Conservation (phyloP, 2,113 vertebrate genomes). For the Hemibagrus wyckioides region DNA sequence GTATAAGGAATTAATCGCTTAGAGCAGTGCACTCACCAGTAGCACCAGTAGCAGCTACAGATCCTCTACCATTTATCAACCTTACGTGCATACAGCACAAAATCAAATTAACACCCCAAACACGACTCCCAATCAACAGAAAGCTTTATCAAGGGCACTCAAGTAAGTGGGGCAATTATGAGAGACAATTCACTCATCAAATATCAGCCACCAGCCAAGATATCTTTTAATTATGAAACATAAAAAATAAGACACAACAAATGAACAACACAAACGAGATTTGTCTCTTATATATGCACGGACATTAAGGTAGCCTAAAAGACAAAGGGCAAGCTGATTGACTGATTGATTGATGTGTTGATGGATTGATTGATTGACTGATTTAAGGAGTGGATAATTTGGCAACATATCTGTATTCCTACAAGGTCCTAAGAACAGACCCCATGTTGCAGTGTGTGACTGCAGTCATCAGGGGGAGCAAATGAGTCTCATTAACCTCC, state of each 20-base stretch:
- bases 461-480: conserved; percentile 5
- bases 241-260: conserved; percentile 3
- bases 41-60: background rate
- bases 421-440: background rate
- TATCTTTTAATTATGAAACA: background rate
- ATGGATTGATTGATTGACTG: background rate
- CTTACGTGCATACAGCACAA: conserved; percentile 1
- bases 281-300: background rate
- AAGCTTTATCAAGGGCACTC: conserved; percentile 32
- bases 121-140: conserved; percentile 28
- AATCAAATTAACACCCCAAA: background rate
- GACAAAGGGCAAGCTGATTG: background rate
- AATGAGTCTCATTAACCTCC: background rate
- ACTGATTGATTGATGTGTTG: background rate
- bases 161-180: conserved; percentile 27
- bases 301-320: background rate
- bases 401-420: background rate
- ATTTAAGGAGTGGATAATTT: background rate
- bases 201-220: conserved; percentile 1
- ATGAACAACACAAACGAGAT: conserved; percentile 10
- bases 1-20: background rate
- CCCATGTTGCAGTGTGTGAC: conserved; percentile 17
- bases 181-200: background rate
- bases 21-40: background rate
- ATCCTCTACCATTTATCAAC: background rate